Evolutionary conservation across 2,113 vertebrate genomes (phyloP).

Genomic region (Marcusenius ussheri): DNA sequence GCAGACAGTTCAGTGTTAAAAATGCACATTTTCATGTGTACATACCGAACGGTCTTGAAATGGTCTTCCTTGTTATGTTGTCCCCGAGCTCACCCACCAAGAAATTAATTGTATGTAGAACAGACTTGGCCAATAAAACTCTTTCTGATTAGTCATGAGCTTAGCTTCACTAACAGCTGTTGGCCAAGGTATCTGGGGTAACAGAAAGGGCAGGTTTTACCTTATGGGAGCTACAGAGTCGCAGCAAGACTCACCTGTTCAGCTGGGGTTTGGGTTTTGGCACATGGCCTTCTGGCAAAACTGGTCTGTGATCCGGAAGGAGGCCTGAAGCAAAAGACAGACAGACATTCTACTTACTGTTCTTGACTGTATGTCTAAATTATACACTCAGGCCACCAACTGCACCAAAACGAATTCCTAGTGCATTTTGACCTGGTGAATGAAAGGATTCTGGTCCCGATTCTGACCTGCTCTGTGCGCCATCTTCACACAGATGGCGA

Average conservation of each 20-base stretch:
- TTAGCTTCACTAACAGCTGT: not conserved
- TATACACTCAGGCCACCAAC: not conserved
- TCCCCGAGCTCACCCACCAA: not conserved
- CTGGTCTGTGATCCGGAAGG: conserved; percentile 86
- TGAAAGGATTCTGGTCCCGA: not conserved
- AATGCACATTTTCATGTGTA: not conserved
- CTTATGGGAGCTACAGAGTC: not conserved
- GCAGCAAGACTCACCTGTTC: conserved; percentile 71
- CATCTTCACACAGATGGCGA: conserved; percentile 88
- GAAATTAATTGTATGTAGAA: not conserved
- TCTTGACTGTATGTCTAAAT: not conserved
- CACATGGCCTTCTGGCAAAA: conserved; percentile 71
- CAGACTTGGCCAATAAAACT: not conserved
- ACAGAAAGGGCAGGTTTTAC: not conserved
- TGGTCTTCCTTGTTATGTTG: not conserved
- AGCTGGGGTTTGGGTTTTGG: conserved; percentile 62
- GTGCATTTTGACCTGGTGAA: not conserved
- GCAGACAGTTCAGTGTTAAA: not conserved
- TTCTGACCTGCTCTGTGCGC: conserved; percentile 84
- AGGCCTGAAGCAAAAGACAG: conserved; percentile 64
- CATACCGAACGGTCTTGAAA: not conserved
- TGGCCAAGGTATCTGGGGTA: not conserved
- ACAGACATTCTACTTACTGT: not conserved
- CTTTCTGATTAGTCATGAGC: not conserved
- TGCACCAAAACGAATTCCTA: not conserved